Conservation (phyloP, 2,888 invertebrate genomes). For the Ophraella communa region DNA sequence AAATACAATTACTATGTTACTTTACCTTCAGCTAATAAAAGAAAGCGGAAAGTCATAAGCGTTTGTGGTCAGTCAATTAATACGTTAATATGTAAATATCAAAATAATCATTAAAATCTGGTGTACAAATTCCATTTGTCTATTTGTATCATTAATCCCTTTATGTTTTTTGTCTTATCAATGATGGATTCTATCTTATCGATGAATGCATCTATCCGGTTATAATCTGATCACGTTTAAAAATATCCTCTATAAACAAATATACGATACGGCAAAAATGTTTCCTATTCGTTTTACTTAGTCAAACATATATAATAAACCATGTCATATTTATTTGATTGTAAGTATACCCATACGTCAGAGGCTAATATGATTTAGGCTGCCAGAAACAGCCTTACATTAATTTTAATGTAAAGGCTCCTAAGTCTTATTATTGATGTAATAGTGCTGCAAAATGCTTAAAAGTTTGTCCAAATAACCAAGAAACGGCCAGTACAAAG, state of each 20-base stretch:
- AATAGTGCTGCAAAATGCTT: too few relatives aligned
- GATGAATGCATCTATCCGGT: neutral
- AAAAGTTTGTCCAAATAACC: too few relatives aligned
- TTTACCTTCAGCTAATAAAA: conserved; percentile 24
- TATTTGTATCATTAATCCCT: neutral
- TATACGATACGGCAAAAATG: neutral
- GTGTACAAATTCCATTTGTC: too few relatives aligned
- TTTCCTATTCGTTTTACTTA: neutral
- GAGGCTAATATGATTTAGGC: too few relatives aligned
- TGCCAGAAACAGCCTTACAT: too few relatives aligned
- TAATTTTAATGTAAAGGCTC: too few relatives aligned
- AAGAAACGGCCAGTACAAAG: too few relatives aligned
- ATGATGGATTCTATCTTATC: neutral
- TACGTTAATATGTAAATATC: neutral
- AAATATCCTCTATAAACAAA: neutral
- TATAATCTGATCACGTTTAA: neutral
- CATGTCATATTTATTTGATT: too few relatives aligned
- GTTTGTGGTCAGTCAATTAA: neutral
- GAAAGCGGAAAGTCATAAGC: conserved; percentile 3
- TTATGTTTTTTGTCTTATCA: neutral
- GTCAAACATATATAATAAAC: neutral
- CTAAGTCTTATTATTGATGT: too few relatives aligned
- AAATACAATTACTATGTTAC: too few relatives aligned
- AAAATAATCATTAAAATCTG: too few relatives aligned
- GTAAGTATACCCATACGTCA: too few relatives aligned